Evolutionary conservation across 2,888 invertebrate species (phyloP), one percentile per base, ranked within the genome.

Genomic region (Campoplex capitator): DNA sequence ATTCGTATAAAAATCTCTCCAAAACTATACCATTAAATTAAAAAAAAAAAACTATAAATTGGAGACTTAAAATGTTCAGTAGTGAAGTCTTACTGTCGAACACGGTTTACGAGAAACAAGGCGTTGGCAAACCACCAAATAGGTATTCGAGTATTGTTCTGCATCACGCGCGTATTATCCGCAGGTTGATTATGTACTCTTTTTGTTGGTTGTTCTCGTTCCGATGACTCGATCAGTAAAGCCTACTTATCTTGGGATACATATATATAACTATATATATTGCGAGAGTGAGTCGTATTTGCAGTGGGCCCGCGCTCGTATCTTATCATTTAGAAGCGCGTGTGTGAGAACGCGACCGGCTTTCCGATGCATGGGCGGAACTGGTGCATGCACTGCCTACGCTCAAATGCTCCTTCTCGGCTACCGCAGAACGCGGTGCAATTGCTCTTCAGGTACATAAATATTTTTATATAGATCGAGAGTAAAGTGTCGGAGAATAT

Each of bases 301-400:
- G 70, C 71, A 13, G 70, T 85, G 67, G 70, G 85, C 87, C 79
- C 71, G 74, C 78, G 83, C 83, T 89, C 88, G 74, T 87, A 87
- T 87, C 90, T 90, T 91, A 91, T 91, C 89, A 78, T 83, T 83
- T 75, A 70, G 87, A 82, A 87, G 84, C 76, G 54, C 78, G 67
- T 75, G 79, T 79, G 68, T 67, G 71, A 74, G 84, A 80, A 73
- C 87, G 89, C 87, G 89, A 58, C 83, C 80, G 79, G 78, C 73
- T 88, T 86, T 87, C 78, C 80, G 77, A 86, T 75, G 87, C 85
- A 86, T 88, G 90, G 89, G 91, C 89, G 90, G 88, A 89, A 89
- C 90, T 86, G 86, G 84, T 88, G 88, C 88, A 89, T 83, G 86
- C 89, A 80, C 85, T 71, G 73, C 84, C 84, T 75, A 86, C 77